Evolutionary conservation across 1,140 invertebrate genomes (phyloP), one percentile per base, ranked within the genome.

Genomic region (Bradysia coprophila): DNA sequence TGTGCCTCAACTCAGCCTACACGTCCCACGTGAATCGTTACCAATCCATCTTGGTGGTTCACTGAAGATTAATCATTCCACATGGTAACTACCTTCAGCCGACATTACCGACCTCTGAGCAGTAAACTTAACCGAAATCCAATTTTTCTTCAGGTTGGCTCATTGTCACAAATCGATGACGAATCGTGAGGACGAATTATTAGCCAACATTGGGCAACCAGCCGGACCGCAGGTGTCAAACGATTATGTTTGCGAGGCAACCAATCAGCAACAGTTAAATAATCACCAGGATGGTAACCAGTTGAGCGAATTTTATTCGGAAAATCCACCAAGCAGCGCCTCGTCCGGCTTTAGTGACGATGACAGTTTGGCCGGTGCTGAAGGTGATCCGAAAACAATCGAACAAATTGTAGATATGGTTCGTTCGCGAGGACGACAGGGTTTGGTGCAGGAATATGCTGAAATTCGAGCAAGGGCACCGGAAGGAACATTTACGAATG

Each of bases 261-360:
- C 39, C n/a, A 24, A n/a, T 4, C 19, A 42, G 11, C 24, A 42
- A 19, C 41, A 42, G 15, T 36, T 42, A 28, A 36, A 34, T 19
- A 39, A 39, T 39, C 21, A 23, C 41, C n/a, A 43, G 24, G 62
- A 51, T 19, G 54, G 59, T 9, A 58, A 62, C 24, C 43, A 39
- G 39, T 10, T 33, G 38, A 49, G 46, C 23, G 68, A 69, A 16
- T 68, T 67, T 15, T 77, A 74, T 41, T 73, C 75, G 2, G 62
- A 72, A 42, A 77, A 78, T 52, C 76, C 79, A 38, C 75, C 76
- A 33, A 79, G 77, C 45, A 81, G 78, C 23, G 79, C 79, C 19
- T 85, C 81, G 21, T 85, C 81, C 39, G 83, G 83, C 10, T 86
- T 88, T 56, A 86, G 82, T 43, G 84, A 89, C 63, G 86, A 90